Conservation (phyloP, 2,797 vertebrate species). For the Melanotaenia nigrans region DNA sequence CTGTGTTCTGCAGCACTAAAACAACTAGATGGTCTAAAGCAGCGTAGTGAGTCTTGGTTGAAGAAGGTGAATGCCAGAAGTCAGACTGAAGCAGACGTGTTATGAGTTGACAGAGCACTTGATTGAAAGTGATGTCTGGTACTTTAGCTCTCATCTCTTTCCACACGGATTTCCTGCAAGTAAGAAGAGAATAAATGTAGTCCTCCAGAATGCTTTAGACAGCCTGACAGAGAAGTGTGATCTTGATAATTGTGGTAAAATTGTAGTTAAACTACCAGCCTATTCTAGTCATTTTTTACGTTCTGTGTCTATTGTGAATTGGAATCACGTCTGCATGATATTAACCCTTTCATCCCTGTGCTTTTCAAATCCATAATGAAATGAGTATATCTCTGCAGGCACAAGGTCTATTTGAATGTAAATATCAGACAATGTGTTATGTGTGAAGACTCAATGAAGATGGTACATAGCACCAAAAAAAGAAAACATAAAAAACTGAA, state of each 20-base stretch:
- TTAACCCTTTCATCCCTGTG: too few species aligned
- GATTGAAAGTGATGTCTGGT: not conserved
- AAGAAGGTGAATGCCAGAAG: slow-evolving; percentile 9
- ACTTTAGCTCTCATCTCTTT: not conserved
- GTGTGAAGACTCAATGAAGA: too few species aligned
- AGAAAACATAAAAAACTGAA: too few species aligned
- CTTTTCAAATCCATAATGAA: too few species aligned
- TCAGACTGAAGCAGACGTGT: not conserved
- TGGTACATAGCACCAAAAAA: too few species aligned
- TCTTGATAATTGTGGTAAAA: not conserved
- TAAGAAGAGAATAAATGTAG: rapidly evolving
- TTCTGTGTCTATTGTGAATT: not conserved
- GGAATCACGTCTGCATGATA: too few species aligned
- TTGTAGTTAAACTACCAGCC: not conserved
- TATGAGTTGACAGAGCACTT: slow-evolving; percentile 13
- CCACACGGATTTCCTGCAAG: not conserved
- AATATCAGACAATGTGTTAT: too few species aligned
- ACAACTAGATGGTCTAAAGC: slow-evolving; percentile 1
- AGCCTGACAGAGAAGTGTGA: not conserved
- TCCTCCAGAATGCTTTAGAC: slow-evolving; percentile 5
- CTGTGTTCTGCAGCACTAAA: not conserved
- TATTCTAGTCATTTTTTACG: not conserved
- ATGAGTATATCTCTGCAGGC: too few species aligned
- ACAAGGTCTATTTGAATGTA: too few species aligned
- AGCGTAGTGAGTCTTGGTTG: not conserved